phyloP scores from a whole-genome alignment of 2,888 invertebrate genomes.

The Stenoptilia bipunctidactyla region DNA sequence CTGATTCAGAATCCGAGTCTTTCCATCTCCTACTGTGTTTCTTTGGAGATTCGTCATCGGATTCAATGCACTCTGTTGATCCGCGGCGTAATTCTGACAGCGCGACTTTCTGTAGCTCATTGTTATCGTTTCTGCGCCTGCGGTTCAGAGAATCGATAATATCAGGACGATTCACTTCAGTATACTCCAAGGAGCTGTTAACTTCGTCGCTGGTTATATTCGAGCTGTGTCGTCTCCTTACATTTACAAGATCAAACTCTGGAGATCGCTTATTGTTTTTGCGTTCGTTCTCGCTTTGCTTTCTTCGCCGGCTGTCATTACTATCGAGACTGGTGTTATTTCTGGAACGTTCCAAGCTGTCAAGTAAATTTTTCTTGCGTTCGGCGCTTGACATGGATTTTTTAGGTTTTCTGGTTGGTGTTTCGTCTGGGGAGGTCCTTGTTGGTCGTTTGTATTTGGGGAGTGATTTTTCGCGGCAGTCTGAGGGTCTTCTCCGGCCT shows the following conservation, averaged over 20 bases:
- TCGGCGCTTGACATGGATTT: slow-evolving; percentile 66
- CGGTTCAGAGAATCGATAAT: slow-evolving; percentile 53
- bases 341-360: slow-evolving; percentile 57
- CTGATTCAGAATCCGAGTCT: slow-evolving; percentile 77
- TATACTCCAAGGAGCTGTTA: slow-evolving; percentile 62
- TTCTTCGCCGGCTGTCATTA: slow-evolving; percentile 50
- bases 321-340: slow-evolving; percentile 63
- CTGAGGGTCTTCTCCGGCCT: slow-evolving; percentile 54
- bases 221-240: slow-evolving; percentile 56
- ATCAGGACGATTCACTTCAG: slow-evolving; percentile 60
- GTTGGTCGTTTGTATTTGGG: slow-evolving; percentile 40
- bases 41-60: slow-evolving; percentile 48
- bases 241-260: slow-evolving; percentile 54
- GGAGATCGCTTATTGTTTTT: slow-evolving; percentile 56
- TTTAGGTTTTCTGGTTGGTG: slow-evolving; percentile 52
- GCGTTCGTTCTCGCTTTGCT: slow-evolving; percentile 46
- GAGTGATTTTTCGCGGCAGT: slow-evolving; percentile 40
- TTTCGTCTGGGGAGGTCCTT: slow-evolving; percentile 51
- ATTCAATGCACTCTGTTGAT: slow-evolving; percentile 54
- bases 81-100: slow-evolving; percentile 50
- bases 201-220: slow-evolving; percentile 62
- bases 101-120: slow-evolving; percentile 49
- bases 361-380: slow-evolving; percentile 57
- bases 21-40: slow-evolving; percentile 44
- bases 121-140: slow-evolving; percentile 38